A percentile compares a stretch with the other conserved stretches of the same genome.
These are phyloP conservation scores for Spilogale gracilis DNA, from an alignment of 2,113 vertebrate genomes.

Conservation along the genomic window DNA sequence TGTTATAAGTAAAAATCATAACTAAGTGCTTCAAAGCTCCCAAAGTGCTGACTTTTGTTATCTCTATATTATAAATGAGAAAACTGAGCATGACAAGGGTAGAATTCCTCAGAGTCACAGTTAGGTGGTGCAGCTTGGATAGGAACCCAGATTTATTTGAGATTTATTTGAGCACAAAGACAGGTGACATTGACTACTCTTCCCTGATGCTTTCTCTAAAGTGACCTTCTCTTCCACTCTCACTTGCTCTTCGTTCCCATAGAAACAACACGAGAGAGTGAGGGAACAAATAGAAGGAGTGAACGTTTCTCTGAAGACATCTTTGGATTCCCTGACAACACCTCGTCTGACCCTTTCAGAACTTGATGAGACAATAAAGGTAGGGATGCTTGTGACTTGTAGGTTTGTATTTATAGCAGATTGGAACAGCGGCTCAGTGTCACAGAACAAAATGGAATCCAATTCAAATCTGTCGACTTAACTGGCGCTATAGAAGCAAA, in stretches of 20 bases:
- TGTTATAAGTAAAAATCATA: not conserved
- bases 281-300: slow-evolving; percentile 85
- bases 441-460: not conserved
- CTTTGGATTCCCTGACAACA: slow-evolving; percentile 81
- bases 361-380: slow-evolving; percentile 91
- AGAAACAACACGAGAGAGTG: slow-evolving; percentile 89
- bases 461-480: not conserved
- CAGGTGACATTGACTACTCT: not conserved
- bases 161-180: not conserved
- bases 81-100: not conserved
- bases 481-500: not conserved
- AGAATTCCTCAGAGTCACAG: not conserved
- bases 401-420: not conserved
- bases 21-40: not conserved
- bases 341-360: slow-evolving; percentile 85
- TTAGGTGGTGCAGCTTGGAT: not conserved
- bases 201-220: not conserved
- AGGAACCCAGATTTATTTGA: not conserved
- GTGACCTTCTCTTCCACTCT: not conserved
- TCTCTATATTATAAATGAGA: not conserved
- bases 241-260: not conserved
- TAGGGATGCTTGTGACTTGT: slow-evolving; percentile 76
- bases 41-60: not conserved
- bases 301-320: slow-evolving; percentile 86
- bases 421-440: not conserved